These are phyloP conservation scores for Aurelia aurita DNA, from an alignment of 30 jellyfish, hydroid and myxozoan species.

Conservation along the genomic window DNA sequence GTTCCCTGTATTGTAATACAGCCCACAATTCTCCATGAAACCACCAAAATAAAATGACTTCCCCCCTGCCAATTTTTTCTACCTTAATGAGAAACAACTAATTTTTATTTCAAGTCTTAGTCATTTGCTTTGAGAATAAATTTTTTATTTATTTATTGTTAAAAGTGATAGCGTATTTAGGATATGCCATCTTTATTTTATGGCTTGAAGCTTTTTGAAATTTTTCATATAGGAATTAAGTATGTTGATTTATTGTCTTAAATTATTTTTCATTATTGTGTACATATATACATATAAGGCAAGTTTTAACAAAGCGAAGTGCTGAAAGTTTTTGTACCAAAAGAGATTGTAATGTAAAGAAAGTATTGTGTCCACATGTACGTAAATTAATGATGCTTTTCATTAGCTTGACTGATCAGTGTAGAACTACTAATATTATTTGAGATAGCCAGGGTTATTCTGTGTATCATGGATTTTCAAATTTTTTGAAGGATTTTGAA, in stretches of 20 bases:
- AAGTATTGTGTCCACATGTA: slow-evolving; percentile 1
- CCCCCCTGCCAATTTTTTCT: no score
- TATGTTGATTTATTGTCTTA: slow-evolving; percentile 35
- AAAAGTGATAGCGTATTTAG: slow-evolving; percentile 7
- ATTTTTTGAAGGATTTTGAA: not conserved
- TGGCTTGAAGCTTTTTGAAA: not conserved
- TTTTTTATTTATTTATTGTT: slow-evolving; percentile 3
- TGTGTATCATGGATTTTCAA: not conserved
- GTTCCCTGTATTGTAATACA: no score
- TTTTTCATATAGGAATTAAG: slow-evolving; percentile 32
- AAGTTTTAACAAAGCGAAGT: slow-evolving; percentile 33
- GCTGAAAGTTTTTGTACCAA: not conserved
- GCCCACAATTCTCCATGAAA: no score
- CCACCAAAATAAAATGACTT: no score
- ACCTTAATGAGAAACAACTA: no score
- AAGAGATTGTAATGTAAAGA: not conserved
- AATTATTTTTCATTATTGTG: slow-evolving; percentile 2
- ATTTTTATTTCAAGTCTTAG: no score
- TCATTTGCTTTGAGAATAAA: not conserved
- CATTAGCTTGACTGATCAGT: not conserved
- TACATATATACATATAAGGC: slow-evolving; percentile 15
- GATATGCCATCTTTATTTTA: not conserved
- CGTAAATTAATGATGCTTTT: not conserved
- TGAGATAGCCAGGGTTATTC: no score
- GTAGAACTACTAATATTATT: no score